Percentiles rank a stretch among this genome's conserved stretches.
Evolutionary conservation across 2,113 vertebrate genomes (phyloP).

Genomic region (Vulpes ferrilata): DNA sequence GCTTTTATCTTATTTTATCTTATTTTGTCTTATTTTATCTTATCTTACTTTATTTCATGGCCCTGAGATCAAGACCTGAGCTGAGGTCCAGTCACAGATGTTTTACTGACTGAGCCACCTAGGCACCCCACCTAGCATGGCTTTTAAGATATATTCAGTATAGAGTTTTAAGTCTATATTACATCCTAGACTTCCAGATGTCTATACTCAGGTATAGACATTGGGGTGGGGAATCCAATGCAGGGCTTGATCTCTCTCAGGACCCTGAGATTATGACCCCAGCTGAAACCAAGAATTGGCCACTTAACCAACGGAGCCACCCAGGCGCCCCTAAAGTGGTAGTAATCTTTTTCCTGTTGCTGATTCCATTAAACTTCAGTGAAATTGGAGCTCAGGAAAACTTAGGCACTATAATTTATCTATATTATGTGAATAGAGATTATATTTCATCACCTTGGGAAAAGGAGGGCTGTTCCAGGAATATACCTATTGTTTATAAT

Average conservation of each 20-base stretch:
- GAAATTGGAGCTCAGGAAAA: conserved; percentile 38
- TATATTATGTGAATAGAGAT: background rate
- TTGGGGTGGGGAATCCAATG: background rate
- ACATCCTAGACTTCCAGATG: background rate
- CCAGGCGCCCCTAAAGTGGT: background rate
- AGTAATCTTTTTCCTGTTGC: background rate
- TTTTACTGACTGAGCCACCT: background rate
- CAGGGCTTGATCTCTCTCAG: background rate
- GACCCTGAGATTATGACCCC: background rate
- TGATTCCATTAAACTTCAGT: conserved; percentile 17
- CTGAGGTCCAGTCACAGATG: background rate
- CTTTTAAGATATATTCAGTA: conserved; percentile 1
- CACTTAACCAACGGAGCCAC: background rate
- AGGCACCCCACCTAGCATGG: background rate
- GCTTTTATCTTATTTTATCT: background rate
- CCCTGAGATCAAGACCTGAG: background rate
- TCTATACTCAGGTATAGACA: background rate
- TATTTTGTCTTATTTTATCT: background rate
- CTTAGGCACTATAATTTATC: background rate
- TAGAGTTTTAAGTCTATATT: background rate
- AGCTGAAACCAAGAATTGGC: background rate
- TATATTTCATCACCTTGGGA: conserved; percentile 13
- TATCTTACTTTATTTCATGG: background rate
- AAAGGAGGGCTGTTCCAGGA: background rate
- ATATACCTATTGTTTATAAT: background rate